These are phyloP conservation scores for Scaptomyza cyrtandrae DNA, from an alignment of 2,888 invertebrate genomes.

Conservation along the genomic window DNA sequence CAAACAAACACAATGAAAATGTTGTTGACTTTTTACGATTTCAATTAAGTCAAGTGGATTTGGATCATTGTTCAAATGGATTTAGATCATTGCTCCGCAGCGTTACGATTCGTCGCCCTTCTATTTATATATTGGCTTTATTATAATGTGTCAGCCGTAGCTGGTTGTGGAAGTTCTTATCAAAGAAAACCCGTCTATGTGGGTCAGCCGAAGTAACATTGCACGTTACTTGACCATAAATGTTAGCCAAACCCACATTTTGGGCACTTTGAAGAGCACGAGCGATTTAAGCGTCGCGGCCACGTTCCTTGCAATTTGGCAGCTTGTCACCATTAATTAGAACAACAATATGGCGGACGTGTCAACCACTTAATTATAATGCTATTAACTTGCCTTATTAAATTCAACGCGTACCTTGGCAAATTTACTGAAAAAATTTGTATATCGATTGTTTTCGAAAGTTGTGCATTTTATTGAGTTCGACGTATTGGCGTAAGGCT, in stretches of 20 bases:
- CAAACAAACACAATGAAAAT: constrained; percentile 39
- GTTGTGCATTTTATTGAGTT: constrained; percentile 9
- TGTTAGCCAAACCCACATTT: constrained; percentile 2
- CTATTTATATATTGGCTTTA: constrained; percentile 34
- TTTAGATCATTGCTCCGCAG: constrained; percentile 48
- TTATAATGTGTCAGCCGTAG: constrained; percentile 9
- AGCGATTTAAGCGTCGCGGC: constrained; percentile 28
- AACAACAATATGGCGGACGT: constrained; percentile 44
- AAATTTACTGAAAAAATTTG: not conserved
- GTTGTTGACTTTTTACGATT: constrained; percentile 71
- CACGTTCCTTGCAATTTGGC: constrained; percentile 26
- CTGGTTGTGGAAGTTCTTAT: constrained; percentile 35
- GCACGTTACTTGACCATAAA: constrained; percentile 40
- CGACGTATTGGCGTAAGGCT: not conserved
- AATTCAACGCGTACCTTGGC: constrained; percentile 20
- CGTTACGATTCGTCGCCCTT: constrained; percentile 36
- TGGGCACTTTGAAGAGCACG: constrained; percentile 4
- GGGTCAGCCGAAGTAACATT: constrained; percentile 50
- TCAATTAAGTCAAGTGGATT: constrained; percentile 79
- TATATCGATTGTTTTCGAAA: constrained; percentile 11
- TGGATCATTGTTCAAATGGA: constrained; percentile 64
- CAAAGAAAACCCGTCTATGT: constrained; percentile 52
- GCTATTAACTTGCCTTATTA: constrained; percentile 54
- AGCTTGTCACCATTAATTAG: constrained; percentile 67
- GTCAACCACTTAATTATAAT: constrained; percentile 58